Evolutionary conservation across 2,113 vertebrate species (phyloP), one percentile per base, ranked within the genome.

Genomic region (Phoxinus phoxinus): DNA sequence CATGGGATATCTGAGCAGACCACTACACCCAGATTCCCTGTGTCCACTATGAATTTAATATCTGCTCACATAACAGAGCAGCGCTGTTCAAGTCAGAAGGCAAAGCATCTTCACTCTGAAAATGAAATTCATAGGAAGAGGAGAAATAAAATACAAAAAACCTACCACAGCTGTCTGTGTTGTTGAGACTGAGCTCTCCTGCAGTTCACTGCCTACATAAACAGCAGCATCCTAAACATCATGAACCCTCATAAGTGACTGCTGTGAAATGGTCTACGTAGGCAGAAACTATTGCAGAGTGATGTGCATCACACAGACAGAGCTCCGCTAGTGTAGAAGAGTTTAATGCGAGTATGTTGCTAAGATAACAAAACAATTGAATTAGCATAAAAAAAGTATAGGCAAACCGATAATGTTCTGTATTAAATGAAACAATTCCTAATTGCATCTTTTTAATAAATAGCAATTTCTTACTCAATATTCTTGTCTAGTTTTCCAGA

Each of bases 21-120:
- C 9, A 4, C 46, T 53, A 56, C 48, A 37, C 37, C 32, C 48
- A 53, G 44, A 71, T 15, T n/a, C 80, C n/a, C 80, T 30, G 19
- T 82, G 63, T 82, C 65, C 80, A 82, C 80, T 71, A 82, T 48
- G 17, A 72, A 48, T 53, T 71, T 30, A 83, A 72, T 83, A 83
- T 25, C 48, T 12, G 30, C 67, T 71, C 48, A 58, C 46, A 72
- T 35, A 58, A 71, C 77, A 6, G 59, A 25, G 41, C 59, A 65
- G 35, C 9, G 4, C 41, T 48, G n/a, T 27, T 21, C 48, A 35
- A 53, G 46, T n/a, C 65, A 56, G 81, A 56, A 32, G 67, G 61
- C 25, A 82, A 67, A 35, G 80, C 11, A 53, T 69, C 23, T 56
- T 3, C 19, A 21, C 30, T 73, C 72, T 83, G 30, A 3, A 56